Percentiles rank a stretch among this genome's conserved stretches.
Conservation (phyloP, 2,113 vertebrate genomes). For the Petrocephalus microphthalmus region DNA sequence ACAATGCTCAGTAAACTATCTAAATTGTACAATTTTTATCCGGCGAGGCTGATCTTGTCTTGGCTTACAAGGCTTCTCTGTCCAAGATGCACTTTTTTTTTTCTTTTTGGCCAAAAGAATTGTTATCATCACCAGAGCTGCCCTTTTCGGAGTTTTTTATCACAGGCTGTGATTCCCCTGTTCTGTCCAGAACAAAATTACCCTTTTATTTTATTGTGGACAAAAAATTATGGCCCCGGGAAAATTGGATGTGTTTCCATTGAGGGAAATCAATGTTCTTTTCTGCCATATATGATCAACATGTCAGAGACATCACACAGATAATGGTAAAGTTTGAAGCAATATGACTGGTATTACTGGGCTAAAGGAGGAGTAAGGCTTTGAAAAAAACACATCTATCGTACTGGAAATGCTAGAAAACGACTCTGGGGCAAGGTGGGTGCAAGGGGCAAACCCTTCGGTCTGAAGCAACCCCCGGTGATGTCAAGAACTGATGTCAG, state of each 20-base stretch:
- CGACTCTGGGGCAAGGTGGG: slow-evolving; percentile 30
- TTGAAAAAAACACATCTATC: slow-evolving; percentile 45
- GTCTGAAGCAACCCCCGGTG: slow-evolving; percentile 36
- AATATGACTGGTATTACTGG: slow-evolving; percentile 69
- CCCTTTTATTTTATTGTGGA: slow-evolving; percentile 99
- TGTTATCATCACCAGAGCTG: slow-evolving; percentile 75
- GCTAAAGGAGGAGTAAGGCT: slow-evolving; percentile 44
- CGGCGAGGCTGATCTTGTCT: slow-evolving; percentile 43
- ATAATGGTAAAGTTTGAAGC: slow-evolving; percentile 75
- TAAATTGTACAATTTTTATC: slow-evolving; percentile 67
- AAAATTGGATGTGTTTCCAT: slow-evolving; percentile 97
- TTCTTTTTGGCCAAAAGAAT: slow-evolving; percentile 65
- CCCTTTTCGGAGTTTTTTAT: slow-evolving; percentile 84
- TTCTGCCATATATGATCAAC: slow-evolving; percentile 84
- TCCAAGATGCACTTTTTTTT: slow-evolving; percentile 56
- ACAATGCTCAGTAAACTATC: slow-evolving; percentile 67
- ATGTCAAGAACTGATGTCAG: slow-evolving; percentile 55
- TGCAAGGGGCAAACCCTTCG: slow-evolving; percentile 38
- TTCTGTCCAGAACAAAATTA: slow-evolving; percentile 87
- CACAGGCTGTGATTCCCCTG: slow-evolving; percentile 89
- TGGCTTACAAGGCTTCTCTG: slow-evolving; percentile 24
- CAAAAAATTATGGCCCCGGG: slow-evolving; percentile 94
- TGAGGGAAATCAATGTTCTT: slow-evolving; percentile 95
- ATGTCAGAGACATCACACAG: slow-evolving; percentile 78
- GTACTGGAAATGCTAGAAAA: slow-evolving; percentile 35